Base-by-base conservation (phyloP, 2,888 invertebrate genomes). In the Cancer borealis region DNA sequence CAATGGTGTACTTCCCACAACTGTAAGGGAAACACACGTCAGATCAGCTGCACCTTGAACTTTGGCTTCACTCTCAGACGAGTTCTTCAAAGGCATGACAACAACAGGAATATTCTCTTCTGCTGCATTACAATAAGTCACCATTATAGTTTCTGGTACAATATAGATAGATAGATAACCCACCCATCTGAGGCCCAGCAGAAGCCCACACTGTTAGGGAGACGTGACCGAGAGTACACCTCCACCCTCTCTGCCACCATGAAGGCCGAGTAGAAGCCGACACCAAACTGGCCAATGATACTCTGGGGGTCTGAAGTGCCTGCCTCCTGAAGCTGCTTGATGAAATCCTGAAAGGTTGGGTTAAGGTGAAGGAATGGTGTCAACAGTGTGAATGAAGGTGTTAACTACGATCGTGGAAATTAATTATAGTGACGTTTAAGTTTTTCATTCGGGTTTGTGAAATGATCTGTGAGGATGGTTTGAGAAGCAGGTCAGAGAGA, bases 231-330 rank as follows among this genome's bases (percentile, higher is more conserved):
- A 1, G 99, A 98, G 96, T 97, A 99, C 0, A 99, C 99, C 96
- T 99, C 99, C 47, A 99, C 99, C 96, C 98, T 98, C 96, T 99
- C 98, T 45, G 99, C 99, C 3, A 99, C 99, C 98, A 99, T 99
- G 96, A 99, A 99, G 0, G 98, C 98, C 21, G 99, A 99, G 96
- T 99, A 99, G 97, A 99, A 99, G 0, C 99, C 99, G 30, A 99
- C 99, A 96, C 99, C 99, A 97, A 99, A 99, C 96, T 99, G 99
- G 4, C 99, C 99, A 96, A 99, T 99, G 92, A 99, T 99, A 95
- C 98, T 98, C 91, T 97, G 98, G 0, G 97, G 96, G 96, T 97
- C 97, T 17, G 96, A 95, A 90, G 96, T 95, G 17, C 97, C 97
- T 47, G 96, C 92, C 95, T 95, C 92, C 96, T 98, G 98, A 47